Evolutionary conservation across 2,113 vertebrate genomes (phyloP).

Genomic region (Corydoras maculifer): DNA sequence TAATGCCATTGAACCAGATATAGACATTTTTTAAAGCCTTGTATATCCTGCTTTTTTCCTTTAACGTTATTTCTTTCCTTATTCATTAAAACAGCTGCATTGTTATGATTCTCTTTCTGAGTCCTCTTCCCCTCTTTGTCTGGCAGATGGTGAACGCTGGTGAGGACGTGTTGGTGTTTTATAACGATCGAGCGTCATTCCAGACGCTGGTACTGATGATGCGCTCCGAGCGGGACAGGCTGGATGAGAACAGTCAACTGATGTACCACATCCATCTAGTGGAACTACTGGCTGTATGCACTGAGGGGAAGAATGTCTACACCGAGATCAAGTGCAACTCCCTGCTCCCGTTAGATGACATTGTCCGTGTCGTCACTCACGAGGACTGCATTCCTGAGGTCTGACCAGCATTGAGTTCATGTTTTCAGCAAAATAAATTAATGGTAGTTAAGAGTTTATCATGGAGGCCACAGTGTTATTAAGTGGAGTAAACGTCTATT

Average conservation of each 20-base stretch:
- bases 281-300: conserved; percentile 91
- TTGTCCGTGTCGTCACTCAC: conserved; percentile 91
- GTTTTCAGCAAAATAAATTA: too few species aligned
- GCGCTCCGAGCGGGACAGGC: conserved; percentile 89
- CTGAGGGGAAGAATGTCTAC: conserved; percentile 97
- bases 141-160: conserved; percentile 87
- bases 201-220: conserved; percentile 97
- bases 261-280: conserved; percentile 98
- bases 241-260: conserved; percentile 90
- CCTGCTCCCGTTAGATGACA: conserved; percentile 89
- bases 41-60: background rate
- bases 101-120: too few species aligned
- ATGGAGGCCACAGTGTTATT: too few species aligned
- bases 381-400: conserved; percentile 98
- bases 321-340: conserved; percentile 98
- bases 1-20: background rate
- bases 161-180: conserved; percentile 94
- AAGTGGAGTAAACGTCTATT: too few species aligned
- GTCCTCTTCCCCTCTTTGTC: too few species aligned
- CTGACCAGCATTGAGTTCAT: conserved; percentile 26
- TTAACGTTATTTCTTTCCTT: background rate
- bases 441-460: too few species aligned
- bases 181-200: conserved; percentile 95
- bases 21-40: too few species aligned
- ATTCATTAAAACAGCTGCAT: too few species aligned